These are phyloP conservation scores for Aleiodes sp. DNA, from an alignment of 1,140 invertebrate genomes.

Conservation along the genomic window DNA sequence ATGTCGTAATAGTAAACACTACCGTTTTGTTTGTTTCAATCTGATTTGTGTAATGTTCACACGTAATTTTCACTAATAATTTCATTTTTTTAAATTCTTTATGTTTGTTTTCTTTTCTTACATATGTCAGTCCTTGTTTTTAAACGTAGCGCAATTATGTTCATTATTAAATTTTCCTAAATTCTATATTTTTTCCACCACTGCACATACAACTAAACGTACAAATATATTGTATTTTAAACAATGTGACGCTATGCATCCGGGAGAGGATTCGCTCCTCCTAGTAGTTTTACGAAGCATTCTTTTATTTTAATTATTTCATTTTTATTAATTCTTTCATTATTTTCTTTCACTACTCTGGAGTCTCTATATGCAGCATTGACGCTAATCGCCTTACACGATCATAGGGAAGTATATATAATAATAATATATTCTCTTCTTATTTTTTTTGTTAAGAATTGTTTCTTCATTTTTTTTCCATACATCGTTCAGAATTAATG, in stretches of 20 bases:
- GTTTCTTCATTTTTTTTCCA: not conserved
- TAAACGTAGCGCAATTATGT: not conserved
- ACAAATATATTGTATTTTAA: slow-evolving; percentile 17
- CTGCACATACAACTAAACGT: slow-evolving; percentile 11
- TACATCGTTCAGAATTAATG: too few species aligned
- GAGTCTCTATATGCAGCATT: not conserved
- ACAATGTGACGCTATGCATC: slow-evolving; percentile 7
- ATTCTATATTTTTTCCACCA: slow-evolving; percentile 1
- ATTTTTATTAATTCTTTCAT: not conserved
- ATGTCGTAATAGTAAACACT: not conserved
- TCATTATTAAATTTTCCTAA: not conserved
- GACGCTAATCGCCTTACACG: slow-evolving; percentile 13
- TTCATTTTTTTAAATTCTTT: not conserved
- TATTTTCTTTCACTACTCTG: not conserved
- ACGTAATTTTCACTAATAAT: not conserved
- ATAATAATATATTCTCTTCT: not conserved
- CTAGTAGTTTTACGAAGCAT: slow-evolving; percentile 14
- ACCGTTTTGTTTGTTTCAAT: not conserved
- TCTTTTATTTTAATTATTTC: not conserved
- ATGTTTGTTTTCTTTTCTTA: slow-evolving; percentile 13
- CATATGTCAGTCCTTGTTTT: slow-evolving; percentile 9
- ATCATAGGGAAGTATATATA: slow-evolving; percentile 5
- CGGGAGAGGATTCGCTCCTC: not conserved
- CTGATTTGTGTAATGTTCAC: not conserved
- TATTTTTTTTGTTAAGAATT: not conserved